Base-by-base conservation (phyloP, 2,888 invertebrate species). In the Eremobia ochroleuca region DNA sequence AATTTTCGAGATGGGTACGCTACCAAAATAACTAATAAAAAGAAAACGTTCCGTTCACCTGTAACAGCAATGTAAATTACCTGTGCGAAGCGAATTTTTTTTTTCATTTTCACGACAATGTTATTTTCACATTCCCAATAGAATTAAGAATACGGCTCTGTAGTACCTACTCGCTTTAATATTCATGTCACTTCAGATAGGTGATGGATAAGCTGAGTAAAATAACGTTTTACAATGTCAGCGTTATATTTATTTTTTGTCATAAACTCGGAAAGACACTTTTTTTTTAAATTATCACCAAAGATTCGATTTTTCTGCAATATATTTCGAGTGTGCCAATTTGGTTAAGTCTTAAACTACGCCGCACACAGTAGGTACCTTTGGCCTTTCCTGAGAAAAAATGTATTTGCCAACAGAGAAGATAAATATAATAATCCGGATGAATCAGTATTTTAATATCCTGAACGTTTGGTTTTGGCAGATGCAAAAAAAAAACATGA, bases 131-230 rank as follows among this genome's bases (percentile, higher is more conserved):
- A 2, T 55, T 58, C 18, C 28, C 15, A 40, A 67, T 58, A 28
- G 21, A 15, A 34, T 43, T 40, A 40, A 65, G 46, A 64, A 58
- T 69, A 31, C 72, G 72, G 34, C 43, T 37, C 74, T 71, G 74
- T 46, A 28, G 25, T n/a, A 58, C n/a, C n/a, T n/a, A n/a, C 40
- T 70, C 58, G 28, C 43, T 79, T 69, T 74, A 79, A 67, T 83
- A 79, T 82, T 82, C 66, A 74, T 67, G 74, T 74, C 66, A 74
- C 66, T 67, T 64, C 21, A 67, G 52, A 68, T 83, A 34, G 15
- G 31, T 59, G 74, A 79, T 67, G 66, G 66, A 79, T 83, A 67
- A 79, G 79, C 74, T 74, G 21, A 34, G 64, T 13, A 25, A 49
- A 64, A 34, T 79, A 73, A 79, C 58, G n/a, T 59, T 55, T 49